A percentile compares a stretch with the other conserved stretches of the same genome.
These are phyloP conservation scores for Heliopora coerulea DNA, from an alignment of 92 coral and sea anemone genomes.

Conservation along the genomic window DNA sequence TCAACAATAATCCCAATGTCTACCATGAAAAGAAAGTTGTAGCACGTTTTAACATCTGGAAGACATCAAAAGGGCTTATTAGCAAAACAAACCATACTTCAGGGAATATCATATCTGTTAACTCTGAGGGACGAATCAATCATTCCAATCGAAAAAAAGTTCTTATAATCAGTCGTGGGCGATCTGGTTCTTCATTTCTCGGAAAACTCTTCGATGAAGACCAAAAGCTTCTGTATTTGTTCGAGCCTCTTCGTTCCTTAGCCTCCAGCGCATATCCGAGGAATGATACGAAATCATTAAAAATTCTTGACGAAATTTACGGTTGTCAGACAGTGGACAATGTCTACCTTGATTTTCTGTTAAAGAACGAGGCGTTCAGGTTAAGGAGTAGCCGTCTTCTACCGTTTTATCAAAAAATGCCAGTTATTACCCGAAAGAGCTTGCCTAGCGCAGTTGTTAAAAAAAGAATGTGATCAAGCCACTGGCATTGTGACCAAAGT, in stretches of 20 bases:
- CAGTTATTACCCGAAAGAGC: background rate
- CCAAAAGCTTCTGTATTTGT: constrained; percentile 1
- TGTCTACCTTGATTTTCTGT: constrained; percentile 7
- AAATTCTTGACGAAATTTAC: constrained; percentile 15
- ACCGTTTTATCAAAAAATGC: constrained; percentile 6
- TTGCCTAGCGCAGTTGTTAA: background rate
- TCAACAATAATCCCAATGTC: no score
- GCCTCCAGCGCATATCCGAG: background rate
- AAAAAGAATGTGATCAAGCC: background rate
- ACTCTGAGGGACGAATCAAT: background rate
- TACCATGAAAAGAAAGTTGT: no score
- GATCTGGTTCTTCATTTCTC: constrained; percentile 32
- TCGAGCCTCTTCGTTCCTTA: constrained; percentile 26
- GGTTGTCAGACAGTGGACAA: background rate
- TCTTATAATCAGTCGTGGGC: constrained; percentile 25
- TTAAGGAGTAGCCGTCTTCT: background rate
- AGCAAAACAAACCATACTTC: no score
- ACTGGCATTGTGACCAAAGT: background rate
- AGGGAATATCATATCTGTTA: background rate
- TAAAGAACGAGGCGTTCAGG: background rate
- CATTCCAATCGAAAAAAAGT: background rate
- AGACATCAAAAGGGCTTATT: no score
- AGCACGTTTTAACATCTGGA: no score
- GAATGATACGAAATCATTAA: background rate
- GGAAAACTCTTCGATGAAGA: constrained; percentile 24